Evolutionary conservation across 2,797 vertebrate genomes (phyloP).

Genomic region (Xenopus petersii): DNA sequence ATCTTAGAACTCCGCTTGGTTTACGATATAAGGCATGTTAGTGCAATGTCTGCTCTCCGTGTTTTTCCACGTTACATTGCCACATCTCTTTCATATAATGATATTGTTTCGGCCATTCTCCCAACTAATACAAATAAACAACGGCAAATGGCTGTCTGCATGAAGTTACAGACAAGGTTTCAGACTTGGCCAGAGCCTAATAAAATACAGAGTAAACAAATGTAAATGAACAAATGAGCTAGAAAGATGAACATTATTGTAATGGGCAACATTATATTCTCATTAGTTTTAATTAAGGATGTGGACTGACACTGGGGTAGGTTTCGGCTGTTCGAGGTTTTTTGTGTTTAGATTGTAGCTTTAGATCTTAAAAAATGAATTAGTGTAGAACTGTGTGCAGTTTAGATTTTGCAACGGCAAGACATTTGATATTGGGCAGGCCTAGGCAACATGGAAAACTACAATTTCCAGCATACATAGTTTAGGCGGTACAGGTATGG

Average conservation of each 20-base stretch:
- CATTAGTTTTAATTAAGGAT: conserved; percentile 1
- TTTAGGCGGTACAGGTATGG: too few relatives aligned
- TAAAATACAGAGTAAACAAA: neutral
- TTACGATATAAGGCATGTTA: too few relatives aligned
- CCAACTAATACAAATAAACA: too few relatives aligned
- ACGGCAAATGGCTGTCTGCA: neutral
- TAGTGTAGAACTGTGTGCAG: neutral
- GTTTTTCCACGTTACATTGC: too few relatives aligned
- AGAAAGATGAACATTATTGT: neutral
- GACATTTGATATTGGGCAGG: neutral
- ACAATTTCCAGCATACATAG: too few relatives aligned
- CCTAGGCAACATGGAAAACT: too few relatives aligned
- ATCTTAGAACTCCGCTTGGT: too few relatives aligned
- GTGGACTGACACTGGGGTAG: neutral
- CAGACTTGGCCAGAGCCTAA: neutral
- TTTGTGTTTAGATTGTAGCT: neutral
- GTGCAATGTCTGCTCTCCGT: too few relatives aligned
- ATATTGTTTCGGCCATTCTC: conserved; percentile 12
- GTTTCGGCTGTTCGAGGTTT: neutral
- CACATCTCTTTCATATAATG: conserved; percentile 7
- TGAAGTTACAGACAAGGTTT: conserved; percentile 3
- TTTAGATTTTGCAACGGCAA: neutral
- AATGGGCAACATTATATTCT: neutral
- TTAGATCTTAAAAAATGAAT: neutral
- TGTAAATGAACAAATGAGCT: neutral